Conservation (phyloP, 2,888 invertebrate species). For the Harpalus rubripes region DNA sequence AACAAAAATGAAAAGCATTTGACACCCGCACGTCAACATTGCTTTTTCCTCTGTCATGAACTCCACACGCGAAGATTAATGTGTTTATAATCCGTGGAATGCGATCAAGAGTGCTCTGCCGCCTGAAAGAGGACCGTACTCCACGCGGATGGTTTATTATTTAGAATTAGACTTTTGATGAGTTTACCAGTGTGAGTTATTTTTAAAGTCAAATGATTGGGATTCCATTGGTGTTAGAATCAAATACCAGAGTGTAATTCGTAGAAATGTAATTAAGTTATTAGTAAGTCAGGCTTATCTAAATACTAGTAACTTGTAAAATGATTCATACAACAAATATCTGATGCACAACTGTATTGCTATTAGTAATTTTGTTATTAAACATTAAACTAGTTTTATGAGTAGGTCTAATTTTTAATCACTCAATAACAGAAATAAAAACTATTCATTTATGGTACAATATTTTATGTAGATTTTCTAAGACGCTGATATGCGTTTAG, state of each 20-base stretch:
- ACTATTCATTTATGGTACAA: too few species aligned
- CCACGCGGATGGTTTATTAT: background rate
- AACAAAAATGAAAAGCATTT: slow-evolving; percentile 20
- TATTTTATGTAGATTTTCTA: too few species aligned
- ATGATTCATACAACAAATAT: too few species aligned
- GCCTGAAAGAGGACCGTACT: background rate
- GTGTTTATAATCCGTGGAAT: slow-evolving; percentile 33
- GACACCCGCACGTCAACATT: slow-evolving; percentile 11
- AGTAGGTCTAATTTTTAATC: too few species aligned
- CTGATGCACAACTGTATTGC: too few species aligned
- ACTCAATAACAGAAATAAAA: too few species aligned
- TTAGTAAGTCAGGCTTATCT: too few species aligned
- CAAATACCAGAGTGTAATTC: background rate
- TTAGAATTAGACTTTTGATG: slow-evolving; percentile 10
- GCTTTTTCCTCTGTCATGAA: slow-evolving; percentile 36
- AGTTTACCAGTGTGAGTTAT: slow-evolving; percentile 17
- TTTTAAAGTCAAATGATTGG: slow-evolving; percentile 1
- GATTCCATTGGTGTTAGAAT: slow-evolving; percentile 6
- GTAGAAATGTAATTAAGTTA: too few species aligned
- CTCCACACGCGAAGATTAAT: slow-evolving; percentile 47
- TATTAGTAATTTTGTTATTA: too few species aligned
- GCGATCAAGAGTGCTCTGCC: slow-evolving; percentile 29
- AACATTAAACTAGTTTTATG: too few species aligned
- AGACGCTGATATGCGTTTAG: too few species aligned
- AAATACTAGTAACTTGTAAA: too few species aligned